A percentile compares a stretch with the other conserved stretches of the same genome.
phyloP scores from a whole-genome alignment of 2,113 vertebrate species.

The Leptosomus discolor region DNA sequence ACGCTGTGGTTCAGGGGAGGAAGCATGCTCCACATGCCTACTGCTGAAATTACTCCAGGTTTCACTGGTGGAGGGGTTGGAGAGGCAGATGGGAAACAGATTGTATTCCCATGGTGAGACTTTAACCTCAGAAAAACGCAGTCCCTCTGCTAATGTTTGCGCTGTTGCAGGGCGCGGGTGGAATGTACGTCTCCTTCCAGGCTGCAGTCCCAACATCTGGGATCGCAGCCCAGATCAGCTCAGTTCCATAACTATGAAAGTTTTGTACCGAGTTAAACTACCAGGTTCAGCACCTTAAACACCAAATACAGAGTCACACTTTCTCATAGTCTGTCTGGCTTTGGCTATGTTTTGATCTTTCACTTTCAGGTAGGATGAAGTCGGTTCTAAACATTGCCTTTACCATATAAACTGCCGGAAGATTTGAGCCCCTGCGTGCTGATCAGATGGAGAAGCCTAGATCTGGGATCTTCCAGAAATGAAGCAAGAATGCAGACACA shows the following conservation, averaged over 20 bases:
- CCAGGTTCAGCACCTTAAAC: neutral
- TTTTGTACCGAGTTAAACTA: neutral
- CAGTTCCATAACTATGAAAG: neutral
- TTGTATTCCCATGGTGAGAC: slow-evolving; percentile 7
- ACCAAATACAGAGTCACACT: neutral
- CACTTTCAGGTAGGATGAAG: neutral
- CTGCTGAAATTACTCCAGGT: slow-evolving; percentile 29
- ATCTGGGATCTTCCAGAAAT: neutral
- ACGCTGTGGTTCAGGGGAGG: neutral
- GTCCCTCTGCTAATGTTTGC: slow-evolving; percentile 31
- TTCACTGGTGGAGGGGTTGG: neutral
- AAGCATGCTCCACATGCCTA: slow-evolving; percentile 26
- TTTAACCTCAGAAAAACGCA: slow-evolving; percentile 29
- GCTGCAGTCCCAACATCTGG: slow-evolving; percentile 33
- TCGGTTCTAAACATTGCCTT: neutral
- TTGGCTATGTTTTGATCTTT: neutral
- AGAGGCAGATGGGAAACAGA: slow-evolving; percentile 53
- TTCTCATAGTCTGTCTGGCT: neutral
- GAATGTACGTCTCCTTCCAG: slow-evolving; percentile 33
- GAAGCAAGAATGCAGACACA: neutral
- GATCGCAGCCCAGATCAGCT: neutral
- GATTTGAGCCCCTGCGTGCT: neutral
- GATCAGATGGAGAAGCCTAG: neutral
- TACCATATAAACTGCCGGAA: neutral
- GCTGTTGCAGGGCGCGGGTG: neutral